phyloP scores from a whole-genome alignment of 2,888 invertebrate genomes.

The Eledone cirrhosa region DNA sequence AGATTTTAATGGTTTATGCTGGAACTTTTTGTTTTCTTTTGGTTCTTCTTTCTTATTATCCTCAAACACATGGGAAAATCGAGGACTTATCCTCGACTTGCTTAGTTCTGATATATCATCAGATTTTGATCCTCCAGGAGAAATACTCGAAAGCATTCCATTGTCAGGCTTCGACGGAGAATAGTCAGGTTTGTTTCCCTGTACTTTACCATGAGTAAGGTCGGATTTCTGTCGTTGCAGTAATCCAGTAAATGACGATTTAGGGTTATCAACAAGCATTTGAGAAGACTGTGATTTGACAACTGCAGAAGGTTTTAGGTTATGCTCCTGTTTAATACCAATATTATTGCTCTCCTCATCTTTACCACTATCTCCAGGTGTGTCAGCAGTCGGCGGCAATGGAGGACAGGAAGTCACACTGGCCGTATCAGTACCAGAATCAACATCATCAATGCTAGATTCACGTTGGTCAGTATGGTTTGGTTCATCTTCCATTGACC shows the following conservation, averaged over 20 bases:
- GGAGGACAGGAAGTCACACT: conserved; percentile 56
- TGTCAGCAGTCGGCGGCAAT: conserved; percentile 33
- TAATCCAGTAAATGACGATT: conserved; percentile 53
- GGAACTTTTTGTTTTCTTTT: conserved; percentile 26
- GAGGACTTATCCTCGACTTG: conserved; percentile 58
- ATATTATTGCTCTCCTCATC: conserved; percentile 40
- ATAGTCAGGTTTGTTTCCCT: conserved; percentile 35
- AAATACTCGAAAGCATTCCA: conserved; percentile 26
- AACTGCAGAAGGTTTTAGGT: conserved; percentile 60
- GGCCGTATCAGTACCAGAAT: conserved; percentile 59
- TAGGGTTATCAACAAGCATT: conserved; percentile 52
- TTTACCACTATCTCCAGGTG: conserved; percentile 29
- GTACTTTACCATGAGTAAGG: conserved; percentile 50
- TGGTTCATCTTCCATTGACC: conserved; percentile 75
- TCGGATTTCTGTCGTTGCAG: conserved; percentile 62
- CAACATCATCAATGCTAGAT: conserved; percentile 53
- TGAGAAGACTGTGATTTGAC: conserved; percentile 63
- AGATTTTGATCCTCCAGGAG: conserved; percentile 4
- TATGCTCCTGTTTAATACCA: conserved; percentile 57
- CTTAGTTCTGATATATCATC: conserved; percentile 29
- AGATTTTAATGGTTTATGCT: conserved; percentile 3
- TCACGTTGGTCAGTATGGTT: conserved; percentile 51
- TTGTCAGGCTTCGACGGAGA: conserved; percentile 34
- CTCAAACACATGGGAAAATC: conserved; percentile 55
- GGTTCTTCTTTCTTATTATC: conserved; percentile 36